These are phyloP conservation scores for Agriotes lineatus DNA, from an alignment of 2,888 invertebrate species.

Conservation along the genomic window DNA sequence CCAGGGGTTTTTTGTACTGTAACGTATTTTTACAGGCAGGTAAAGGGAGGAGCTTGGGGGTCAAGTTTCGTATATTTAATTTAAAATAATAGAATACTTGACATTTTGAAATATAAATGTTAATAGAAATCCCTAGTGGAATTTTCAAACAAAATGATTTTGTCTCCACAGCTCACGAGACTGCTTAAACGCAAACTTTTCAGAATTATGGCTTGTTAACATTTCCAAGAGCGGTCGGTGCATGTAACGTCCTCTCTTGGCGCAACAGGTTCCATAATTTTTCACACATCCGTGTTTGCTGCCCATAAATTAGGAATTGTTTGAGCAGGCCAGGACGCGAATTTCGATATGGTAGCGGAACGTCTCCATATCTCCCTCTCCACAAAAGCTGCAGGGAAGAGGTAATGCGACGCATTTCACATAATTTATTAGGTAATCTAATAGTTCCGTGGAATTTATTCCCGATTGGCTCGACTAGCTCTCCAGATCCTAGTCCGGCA, in stretches of 20 bases:
- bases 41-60: too few relatives aligned
- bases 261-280: neutral
- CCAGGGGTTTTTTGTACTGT: too few relatives aligned
- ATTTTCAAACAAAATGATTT: too few relatives aligned
- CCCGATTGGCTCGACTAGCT: constrained; percentile 26
- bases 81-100: too few relatives aligned
- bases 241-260: neutral
- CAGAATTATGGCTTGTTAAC: too few relatives aligned
- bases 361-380: neutral
- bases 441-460: constrained; percentile 28
- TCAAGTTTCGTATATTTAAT: too few relatives aligned
- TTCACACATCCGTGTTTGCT: neutral
- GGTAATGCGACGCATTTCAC: constrained; percentile 15
- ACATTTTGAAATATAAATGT: too few relatives aligned
- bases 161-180: too few relatives aligned
- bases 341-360: constrained; percentile 8
- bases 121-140: too few relatives aligned
- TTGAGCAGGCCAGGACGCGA: neutral
- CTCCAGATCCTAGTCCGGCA: constrained; percentile 23
- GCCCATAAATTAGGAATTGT: constrained; percentile 13
- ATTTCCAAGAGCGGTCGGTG: too few relatives aligned
- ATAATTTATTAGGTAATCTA: constrained; percentile 36
- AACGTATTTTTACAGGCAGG: too few relatives aligned
- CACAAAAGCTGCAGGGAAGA: constrained; percentile 7
- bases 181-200: too few relatives aligned